These are phyloP conservation scores for Anodontia alba DNA, from an alignment of 2,888 invertebrate genomes.

Conservation along the genomic window DNA sequence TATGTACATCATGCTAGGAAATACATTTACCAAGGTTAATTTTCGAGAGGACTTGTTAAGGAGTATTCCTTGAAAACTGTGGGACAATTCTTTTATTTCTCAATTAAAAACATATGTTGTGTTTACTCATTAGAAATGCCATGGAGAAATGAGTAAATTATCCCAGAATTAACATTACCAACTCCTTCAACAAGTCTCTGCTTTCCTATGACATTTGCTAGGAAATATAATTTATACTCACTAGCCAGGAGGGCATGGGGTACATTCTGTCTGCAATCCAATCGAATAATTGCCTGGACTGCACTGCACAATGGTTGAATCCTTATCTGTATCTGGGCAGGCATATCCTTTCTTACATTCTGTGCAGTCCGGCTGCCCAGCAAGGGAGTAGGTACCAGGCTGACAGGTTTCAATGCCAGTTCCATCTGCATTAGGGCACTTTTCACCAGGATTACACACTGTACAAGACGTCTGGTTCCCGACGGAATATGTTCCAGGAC, in stretches of 20 bases:
- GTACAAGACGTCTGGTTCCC: constrained; percentile 75
- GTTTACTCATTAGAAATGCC: too few relatives aligned
- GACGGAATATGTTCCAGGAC: constrained; percentile 75
- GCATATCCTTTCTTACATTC: constrained; percentile 73
- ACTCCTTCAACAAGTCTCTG: too few relatives aligned
- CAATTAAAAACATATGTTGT: too few relatives aligned
- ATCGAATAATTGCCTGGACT: constrained; percentile 71
- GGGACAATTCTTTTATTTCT: too few relatives aligned
- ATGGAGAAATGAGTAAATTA: too few relatives aligned
- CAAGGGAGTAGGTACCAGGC: constrained; percentile 76
- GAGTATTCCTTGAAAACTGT: too few relatives aligned
- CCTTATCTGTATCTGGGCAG: constrained; percentile 69
- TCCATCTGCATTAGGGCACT: constrained; percentile 79
- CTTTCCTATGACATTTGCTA: too few relatives aligned
- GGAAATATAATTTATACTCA: constrained; percentile 55
- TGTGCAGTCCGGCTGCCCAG: constrained; percentile 70
- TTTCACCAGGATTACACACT: constrained; percentile 76
- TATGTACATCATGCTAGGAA: too few relatives aligned
- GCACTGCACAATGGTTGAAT: constrained; percentile 60
- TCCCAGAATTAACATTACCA: too few relatives aligned
- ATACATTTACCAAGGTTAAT: too few relatives aligned
- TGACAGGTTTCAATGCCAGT: constrained; percentile 73
- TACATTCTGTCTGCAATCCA: constrained; percentile 68
- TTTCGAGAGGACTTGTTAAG: too few relatives aligned
- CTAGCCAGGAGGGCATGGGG: constrained; percentile 74